Base-by-base conservation (phyloP, 37 sponge, comb jelly and placozoan species). In the Eunapius fragilis region DNA sequence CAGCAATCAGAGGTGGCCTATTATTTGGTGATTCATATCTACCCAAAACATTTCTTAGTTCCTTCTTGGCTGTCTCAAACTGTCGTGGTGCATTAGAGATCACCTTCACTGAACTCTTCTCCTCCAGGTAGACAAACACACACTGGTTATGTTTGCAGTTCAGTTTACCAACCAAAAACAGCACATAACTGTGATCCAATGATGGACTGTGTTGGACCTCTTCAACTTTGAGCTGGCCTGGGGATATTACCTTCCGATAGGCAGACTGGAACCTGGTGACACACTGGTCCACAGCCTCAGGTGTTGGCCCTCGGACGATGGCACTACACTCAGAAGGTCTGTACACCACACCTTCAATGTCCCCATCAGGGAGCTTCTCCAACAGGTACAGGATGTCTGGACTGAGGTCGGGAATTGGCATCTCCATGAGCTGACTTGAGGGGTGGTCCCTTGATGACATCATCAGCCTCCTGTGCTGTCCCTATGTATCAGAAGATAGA, bases 61-160 rank as follows among this genome's bases (percentile, higher is more conserved):
- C 30, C 58, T 77, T 88, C 45, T 83, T 88, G 27, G 84, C 89
- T 72, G 69, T 78, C 9, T 88, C 89, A 78, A 78, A 83, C 41
- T 88, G 89, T 26, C 89, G 89, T 35, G 88, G 81, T 24, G 89
- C 77, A 11, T 11, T 76, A 27, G 84, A 88, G 34, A 88, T 37
- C 9, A 88, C 31, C n/a, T 31, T 82, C 10, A 88, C 77, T 11
- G 10, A 27, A 2, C 68, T 33, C 25, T 26, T 19, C 5, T 82
- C 69, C 50, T 83, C 83, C 14, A 37, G 2, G 22, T 58, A 58
- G 58, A 69, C 6, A 41, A 85, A 85, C 14, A 69, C 85, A 85
- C 78, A 77, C 70, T 48, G 71, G 25, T 77, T 24, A 70, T 85
- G 77, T 10, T 27, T 49, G 38, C 23, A 7, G 19, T 85, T 69